Evolutionary conservation across 2,113 vertebrate genomes (phyloP).

Genomic region (Anguilla japonica): DNA sequence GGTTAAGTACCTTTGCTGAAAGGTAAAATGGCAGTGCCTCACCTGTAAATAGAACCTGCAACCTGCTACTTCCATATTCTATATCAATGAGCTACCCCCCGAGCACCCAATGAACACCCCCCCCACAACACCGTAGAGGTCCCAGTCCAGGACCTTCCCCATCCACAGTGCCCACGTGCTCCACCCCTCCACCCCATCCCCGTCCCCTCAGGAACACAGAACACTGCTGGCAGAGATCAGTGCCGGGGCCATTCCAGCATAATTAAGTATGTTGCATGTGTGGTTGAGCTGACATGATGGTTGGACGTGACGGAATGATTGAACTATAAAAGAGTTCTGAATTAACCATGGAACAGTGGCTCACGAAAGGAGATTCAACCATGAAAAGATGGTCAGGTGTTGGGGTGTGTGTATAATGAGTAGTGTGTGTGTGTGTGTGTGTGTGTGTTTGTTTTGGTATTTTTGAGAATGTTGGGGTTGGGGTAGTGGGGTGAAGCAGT

Average conservation of each 20-base stretch:
- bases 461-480: neutral
- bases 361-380: neutral
- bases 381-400: neutral
- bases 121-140: neutral
- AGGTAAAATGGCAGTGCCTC: neutral
- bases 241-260: neutral
- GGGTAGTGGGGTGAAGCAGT: neutral
- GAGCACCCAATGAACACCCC: neutral
- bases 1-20: too few relatives aligned
- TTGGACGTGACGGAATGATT: neutral
- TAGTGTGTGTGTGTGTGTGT: neutral
- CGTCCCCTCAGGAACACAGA: neutral
- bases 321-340: neutral
- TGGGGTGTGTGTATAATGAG: neutral
- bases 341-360: neutral
- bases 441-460: neutral
- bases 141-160: neutral
- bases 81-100: neutral
- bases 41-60: too few relatives aligned
- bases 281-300: neutral
- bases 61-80: neutral
- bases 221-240: neutral
- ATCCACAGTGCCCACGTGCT: neutral
- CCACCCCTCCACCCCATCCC: neutral
- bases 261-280: conserved; percentile 4